phyloP scores from a whole-genome alignment of 1,140 invertebrate species.

The Lordiphosa mommai region DNA sequence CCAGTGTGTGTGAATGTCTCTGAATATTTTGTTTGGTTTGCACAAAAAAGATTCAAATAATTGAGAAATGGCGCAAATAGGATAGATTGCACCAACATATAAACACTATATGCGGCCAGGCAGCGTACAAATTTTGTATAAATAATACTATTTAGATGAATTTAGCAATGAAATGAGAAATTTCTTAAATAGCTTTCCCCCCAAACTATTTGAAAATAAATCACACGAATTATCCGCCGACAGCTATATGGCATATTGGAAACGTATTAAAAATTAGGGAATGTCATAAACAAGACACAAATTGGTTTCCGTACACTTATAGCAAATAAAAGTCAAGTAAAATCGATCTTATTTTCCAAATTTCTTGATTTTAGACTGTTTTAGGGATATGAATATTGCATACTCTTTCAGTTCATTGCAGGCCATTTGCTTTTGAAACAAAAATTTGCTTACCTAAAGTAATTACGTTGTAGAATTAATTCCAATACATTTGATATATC shows the following conservation, averaged over 20 bases:
- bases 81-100: conserved; percentile 65
- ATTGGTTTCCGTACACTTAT: conserved; percentile 12
- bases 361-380: no score
- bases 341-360: no score
- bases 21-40: conserved; percentile 57
- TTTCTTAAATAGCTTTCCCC: conserved; percentile 53
- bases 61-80: conserved; percentile 56
- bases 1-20: conserved; percentile 23
- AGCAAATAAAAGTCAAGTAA: background rate
- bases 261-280: background rate
- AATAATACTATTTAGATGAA: conserved; percentile 68
- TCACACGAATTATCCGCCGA: conserved; percentile 50
- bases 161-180: conserved; percentile 48
- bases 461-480: no score
- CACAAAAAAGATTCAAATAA: conserved; percentile 24
- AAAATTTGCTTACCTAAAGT: no score
- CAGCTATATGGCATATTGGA: conserved; percentile 41
- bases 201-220: conserved; percentile 42
- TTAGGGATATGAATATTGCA: no score
- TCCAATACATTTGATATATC: no score
- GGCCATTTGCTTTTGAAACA: no score
- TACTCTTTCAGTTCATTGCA: no score
- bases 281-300: conserved; percentile 3
- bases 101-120: conserved; percentile 67
- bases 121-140: conserved; percentile 45